Evolutionary conservation across 2,888 invertebrate species (phyloP), one percentile per base, ranked within the genome.

Genomic region (Adelphocoris suturalis): DNA sequence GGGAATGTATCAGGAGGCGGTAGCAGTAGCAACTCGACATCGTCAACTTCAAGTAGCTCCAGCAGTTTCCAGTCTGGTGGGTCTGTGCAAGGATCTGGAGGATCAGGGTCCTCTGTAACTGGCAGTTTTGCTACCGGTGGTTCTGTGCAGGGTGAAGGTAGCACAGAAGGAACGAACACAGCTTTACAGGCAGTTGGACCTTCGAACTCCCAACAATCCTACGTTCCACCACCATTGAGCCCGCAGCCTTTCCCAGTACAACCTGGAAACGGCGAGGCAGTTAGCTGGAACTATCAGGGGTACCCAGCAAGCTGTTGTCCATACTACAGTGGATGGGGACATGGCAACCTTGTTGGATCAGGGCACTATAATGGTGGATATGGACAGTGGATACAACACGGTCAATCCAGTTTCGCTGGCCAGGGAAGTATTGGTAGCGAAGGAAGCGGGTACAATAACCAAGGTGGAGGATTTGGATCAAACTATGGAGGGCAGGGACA

Each of bases 221-320:
- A 52, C 3, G 7, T 28, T 47, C 82, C 48, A 82, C 86, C 14
- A 28, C 48, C 84, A 19, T 5, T 55, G 19, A 37, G n/a, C 46
- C 80, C 80, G 37, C 37, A 16, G n/a, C 91, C 75, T 23, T 28
- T 37, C 14, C 88, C 78, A 52, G 55, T 19, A 12, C n/a, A 13
- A 61, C 84, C 88, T 3, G 57, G 27, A 27, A 86, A 61, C 27
- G 48, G 61, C 1, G 88, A 87, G 84, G 76, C 88, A 68, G 48
- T 82, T 16, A 90, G 90, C 55, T 90, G 90, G 90, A 84, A 78
- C 46, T 87, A 86, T 23, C 87, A 90, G n/a, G 90, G 90, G 16
- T 52, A 87, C 27, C 81, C 86, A 23, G 80, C 82, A 12, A 90
- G 87, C 61, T 90, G 86, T 16, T 87, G 87, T 46, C 87, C 90